Evolutionary conservation across 1,140 invertebrate species (phyloP).

Genomic region (Drosophila watanabei): DNA sequence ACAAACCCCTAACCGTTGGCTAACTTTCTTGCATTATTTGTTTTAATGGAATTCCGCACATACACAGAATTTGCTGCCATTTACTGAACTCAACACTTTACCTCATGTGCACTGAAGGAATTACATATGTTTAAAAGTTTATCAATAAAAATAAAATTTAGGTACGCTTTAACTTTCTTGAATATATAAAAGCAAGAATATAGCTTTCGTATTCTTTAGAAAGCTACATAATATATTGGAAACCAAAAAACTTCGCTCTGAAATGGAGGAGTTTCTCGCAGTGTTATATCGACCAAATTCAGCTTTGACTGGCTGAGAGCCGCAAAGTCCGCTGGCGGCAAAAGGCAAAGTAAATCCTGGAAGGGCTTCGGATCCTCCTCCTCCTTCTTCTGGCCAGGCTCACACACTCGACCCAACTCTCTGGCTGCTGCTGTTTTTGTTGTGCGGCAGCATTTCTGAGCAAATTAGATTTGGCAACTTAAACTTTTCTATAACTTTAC

Average conservation of each 20-base stretch:
- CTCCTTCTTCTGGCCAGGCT: constrained; percentile 22
- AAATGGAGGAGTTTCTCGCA: background rate
- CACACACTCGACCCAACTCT: constrained; percentile 27
- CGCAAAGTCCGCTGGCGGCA: constrained; percentile 54
- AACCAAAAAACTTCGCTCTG: background rate
- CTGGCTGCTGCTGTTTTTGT: constrained; percentile 42
- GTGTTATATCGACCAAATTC: constrained; percentile 19
- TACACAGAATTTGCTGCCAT: constrained; percentile 42
- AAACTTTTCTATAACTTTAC: constrained; percentile 78
- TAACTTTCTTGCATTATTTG: constrained; percentile 68
- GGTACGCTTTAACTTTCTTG: background rate
- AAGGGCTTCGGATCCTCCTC: constrained; percentile 9
- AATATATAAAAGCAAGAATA: background rate
- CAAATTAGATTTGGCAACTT: constrained; percentile 77
- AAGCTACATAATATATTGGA: no score
- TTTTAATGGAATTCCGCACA: constrained; percentile 62
- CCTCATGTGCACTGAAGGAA: background rate
- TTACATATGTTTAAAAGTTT: background rate
- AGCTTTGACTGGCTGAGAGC: constrained; percentile 45
- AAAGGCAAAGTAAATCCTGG: constrained; percentile 55
- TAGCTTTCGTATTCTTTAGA: no score
- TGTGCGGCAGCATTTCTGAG: constrained; percentile 60
- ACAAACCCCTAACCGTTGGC: constrained; percentile 50
- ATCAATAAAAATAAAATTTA: background rate
- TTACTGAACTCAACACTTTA: constrained; percentile 19